Conservation (phyloP, 2,113 vertebrate genomes). For the Proterorhinus semilunaris region DNA sequence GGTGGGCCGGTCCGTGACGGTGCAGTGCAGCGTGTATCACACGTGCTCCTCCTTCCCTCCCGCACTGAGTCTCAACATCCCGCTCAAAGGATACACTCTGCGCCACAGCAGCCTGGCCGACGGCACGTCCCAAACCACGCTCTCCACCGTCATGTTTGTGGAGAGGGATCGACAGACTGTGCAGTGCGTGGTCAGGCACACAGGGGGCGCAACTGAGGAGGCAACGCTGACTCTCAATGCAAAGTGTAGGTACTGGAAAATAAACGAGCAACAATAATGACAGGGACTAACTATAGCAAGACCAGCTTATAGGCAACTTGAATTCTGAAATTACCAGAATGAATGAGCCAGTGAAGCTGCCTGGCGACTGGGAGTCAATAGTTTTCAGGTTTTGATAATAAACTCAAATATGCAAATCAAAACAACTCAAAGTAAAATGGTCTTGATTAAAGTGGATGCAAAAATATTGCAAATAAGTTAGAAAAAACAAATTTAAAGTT, state of each 20-base stretch:
- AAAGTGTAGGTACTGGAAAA: conserved; percentile 37
- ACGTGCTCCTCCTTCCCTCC: conserved; percentile 38
- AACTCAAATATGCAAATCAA: too few relatives aligned
- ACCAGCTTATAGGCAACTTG: too few relatives aligned
- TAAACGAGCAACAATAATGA: too few relatives aligned
- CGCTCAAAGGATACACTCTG: accelerated
- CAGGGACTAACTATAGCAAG: too few relatives aligned
- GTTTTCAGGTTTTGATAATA: too few relatives aligned
- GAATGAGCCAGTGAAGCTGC: too few relatives aligned
- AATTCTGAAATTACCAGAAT: too few relatives aligned
- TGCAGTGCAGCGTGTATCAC: conserved; percentile 49
- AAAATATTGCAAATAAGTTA: too few relatives aligned
- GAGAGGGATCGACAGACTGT: conserved; percentile 32
- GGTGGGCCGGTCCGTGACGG: conserved; percentile 47
- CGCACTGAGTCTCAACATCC: conserved; percentile 40
- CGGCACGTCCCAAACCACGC: conserved; percentile 13
- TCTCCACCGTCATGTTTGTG: conserved; percentile 19
- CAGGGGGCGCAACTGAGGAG: background rate
- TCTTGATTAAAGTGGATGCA: too few relatives aligned
- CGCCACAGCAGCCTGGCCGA: accelerated
- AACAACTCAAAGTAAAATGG: too few relatives aligned
- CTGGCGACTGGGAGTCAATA: too few relatives aligned
- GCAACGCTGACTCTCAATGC: conserved; percentile 5
- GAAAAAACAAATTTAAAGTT: too few relatives aligned
- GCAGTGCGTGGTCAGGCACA: conserved; percentile 29